phyloP scores from a whole-genome alignment of 1,140 invertebrate genomes.

The Pygmarrhopalites habei region DNA sequence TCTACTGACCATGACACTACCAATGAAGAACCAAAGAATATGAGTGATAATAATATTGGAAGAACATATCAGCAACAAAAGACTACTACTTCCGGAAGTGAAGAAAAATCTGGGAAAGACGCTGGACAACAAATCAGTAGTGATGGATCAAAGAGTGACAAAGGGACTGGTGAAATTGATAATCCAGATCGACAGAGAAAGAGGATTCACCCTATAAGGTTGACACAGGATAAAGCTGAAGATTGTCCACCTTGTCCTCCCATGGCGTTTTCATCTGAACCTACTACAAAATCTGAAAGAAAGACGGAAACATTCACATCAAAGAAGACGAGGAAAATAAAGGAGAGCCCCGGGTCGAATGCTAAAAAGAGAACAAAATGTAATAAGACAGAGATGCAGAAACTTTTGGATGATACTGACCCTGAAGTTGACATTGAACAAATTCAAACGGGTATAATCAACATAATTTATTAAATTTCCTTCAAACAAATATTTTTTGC shows the following conservation, averaged over 20 bases:
- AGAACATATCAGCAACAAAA: neutral
- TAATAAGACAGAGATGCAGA: constrained; percentile 24
- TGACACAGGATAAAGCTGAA: neutral
- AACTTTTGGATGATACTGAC: constrained; percentile 23
- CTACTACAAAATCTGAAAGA: neutral
- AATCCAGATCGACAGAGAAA: neutral
- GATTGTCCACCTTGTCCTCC: neutral
- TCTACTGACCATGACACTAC: no score
- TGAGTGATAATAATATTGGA: neutral
- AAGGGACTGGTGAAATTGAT: neutral
- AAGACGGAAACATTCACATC: neutral
- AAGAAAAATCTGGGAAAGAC: neutral
- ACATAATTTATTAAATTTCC: no score
- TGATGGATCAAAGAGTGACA: constrained; percentile 3
- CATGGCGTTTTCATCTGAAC: neutral
- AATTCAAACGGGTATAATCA: constrained; percentile 12
- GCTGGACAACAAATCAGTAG: neutral
- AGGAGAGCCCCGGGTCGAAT: constrained; percentile 5
- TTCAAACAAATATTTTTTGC: no score
- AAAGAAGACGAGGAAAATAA: constrained; percentile 4
- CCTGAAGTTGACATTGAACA: constrained; percentile 1
- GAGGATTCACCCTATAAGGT: neutral
- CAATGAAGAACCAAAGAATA: neutral
- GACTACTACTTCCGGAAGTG: neutral
- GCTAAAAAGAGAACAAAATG: constrained; percentile 25